A percentile compares a stretch with the other conserved stretches of the same genome.
Evolutionary conservation across 2,113 vertebrate genomes (phyloP).

Genomic region (Catharus minimus): DNA sequence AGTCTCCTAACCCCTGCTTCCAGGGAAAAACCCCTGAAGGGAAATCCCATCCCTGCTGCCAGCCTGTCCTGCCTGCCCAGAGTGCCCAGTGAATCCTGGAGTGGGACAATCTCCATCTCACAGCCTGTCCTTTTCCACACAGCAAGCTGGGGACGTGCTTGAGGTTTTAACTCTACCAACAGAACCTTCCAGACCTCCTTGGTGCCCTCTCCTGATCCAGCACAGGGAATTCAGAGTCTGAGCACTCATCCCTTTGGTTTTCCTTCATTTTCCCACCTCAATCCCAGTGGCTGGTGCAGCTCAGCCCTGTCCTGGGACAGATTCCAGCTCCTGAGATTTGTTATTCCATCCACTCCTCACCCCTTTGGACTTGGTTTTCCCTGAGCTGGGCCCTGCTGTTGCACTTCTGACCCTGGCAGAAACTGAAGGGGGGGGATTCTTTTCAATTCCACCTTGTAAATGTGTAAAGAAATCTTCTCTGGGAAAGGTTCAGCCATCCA

Average conservation of each 20-base stretch:
- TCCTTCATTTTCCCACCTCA: background rate
- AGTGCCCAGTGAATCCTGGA: slow-evolving; percentile 43
- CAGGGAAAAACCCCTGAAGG: slow-evolving; percentile 7
- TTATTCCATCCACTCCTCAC: background rate
- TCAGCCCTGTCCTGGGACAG: background rate
- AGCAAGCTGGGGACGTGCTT: slow-evolving; percentile 53
- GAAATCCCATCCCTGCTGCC: slow-evolving; percentile 30
- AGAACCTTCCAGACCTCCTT: slow-evolving; percentile 24
- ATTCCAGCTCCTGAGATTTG: background rate
- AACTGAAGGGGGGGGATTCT: background rate
- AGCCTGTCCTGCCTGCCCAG: slow-evolving; percentile 50
- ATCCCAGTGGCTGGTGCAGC: background rate
- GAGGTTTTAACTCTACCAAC: slow-evolving; percentile 47
- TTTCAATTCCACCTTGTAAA: slow-evolving; percentile 7
- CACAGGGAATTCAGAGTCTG: slow-evolving; percentile 9
- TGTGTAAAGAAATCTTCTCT: slow-evolving; percentile 38
- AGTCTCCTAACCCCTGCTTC: slow-evolving; percentile 82
- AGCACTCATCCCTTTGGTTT: background rate
- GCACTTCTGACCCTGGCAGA: slow-evolving; percentile 7
- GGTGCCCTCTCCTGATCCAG: background rate
- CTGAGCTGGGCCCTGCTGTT: slow-evolving; percentile 18
- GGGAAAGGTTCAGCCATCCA: slow-evolving; percentile 39
- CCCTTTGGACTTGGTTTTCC: background rate
- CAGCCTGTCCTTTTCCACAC: slow-evolving; percentile 67
- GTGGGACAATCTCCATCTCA: slow-evolving; percentile 41